phyloP scores from a whole-genome alignment of 1,140 invertebrate genomes.

The Euschistus heros region DNA sequence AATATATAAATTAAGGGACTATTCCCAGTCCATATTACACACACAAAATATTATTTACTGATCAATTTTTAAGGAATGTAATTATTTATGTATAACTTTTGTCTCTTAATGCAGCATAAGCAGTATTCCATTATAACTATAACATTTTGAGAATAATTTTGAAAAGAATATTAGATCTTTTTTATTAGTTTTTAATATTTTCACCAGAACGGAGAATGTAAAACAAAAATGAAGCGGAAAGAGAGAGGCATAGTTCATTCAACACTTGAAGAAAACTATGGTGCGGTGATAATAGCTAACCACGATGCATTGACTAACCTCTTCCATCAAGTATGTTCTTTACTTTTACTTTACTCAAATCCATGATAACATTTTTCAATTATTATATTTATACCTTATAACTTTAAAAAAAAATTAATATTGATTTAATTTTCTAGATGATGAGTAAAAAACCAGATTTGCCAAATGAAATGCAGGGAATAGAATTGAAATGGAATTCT shows the following conservation, averaged over 20 bases:
- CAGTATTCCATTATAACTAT: too few species aligned
- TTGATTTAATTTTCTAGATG: constrained; percentile 9
- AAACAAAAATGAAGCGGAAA: constrained; percentile 40
- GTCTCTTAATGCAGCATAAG: too few species aligned
- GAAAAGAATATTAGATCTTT: too few species aligned
- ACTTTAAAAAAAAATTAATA: neutral
- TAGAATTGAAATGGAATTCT: constrained; percentile 2
- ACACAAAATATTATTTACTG: too few species aligned
- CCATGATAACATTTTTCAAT: neutral
- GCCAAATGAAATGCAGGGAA: constrained; percentile 9
- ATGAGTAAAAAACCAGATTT: constrained; percentile 16
- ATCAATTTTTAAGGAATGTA: too few species aligned
- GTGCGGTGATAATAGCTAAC: constrained; percentile 76
- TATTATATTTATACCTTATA: too few species aligned
- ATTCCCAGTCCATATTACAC: too few species aligned
- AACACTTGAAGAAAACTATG: constrained; percentile 77
- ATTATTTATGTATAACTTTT: too few species aligned
- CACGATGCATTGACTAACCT: constrained; percentile 75
- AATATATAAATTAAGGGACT: too few species aligned
- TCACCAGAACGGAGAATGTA: constrained; percentile 18
- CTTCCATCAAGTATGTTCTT: constrained; percentile 56
- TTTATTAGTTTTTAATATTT: too few species aligned
- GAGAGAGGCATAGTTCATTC: constrained; percentile 66
- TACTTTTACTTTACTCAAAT: neutral
- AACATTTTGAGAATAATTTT: too few species aligned